phyloP scores from a whole-genome alignment of 2,797 vertebrate genomes.

The Momotus momota region DNA sequence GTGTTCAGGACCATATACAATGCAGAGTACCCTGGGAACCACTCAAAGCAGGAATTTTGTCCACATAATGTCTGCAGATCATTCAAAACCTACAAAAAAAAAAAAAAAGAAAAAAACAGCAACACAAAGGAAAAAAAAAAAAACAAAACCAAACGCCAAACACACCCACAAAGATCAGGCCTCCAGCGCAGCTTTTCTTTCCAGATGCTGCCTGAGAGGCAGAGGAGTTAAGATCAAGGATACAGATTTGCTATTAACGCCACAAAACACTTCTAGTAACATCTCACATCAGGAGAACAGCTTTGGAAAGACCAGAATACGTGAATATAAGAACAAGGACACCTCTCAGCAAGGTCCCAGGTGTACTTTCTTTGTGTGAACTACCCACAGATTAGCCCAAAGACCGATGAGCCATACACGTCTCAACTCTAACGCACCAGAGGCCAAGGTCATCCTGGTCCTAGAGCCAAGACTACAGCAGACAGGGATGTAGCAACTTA shows the following conservation, averaged over 20 bases:
- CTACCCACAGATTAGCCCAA: neutral
- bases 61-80: neutral
- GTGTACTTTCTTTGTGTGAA: neutral
- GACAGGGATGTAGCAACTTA: neutral
- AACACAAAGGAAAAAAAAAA: neutral
- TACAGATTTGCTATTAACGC: neutral
- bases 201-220: neutral
- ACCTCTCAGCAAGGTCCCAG: neutral
- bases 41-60: conserved; percentile 1
- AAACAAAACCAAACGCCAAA: neutral
- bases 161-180: neutral
- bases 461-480: neutral
- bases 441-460: neutral
- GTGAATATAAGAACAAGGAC: neutral
- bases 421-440: neutral
- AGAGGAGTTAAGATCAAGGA: neutral
- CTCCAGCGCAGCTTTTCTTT: neutral
- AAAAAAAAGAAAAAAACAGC: neutral
- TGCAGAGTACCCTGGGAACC: neutral
- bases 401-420: neutral
- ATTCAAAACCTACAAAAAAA: neutral
- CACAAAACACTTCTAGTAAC: neutral
- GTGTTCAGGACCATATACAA: neutral
- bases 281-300: neutral
- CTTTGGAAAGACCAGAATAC: neutral